Evolutionary conservation across 2,113 vertebrate species (phyloP).

Genomic region (Tachycineta bicolor): DNA sequence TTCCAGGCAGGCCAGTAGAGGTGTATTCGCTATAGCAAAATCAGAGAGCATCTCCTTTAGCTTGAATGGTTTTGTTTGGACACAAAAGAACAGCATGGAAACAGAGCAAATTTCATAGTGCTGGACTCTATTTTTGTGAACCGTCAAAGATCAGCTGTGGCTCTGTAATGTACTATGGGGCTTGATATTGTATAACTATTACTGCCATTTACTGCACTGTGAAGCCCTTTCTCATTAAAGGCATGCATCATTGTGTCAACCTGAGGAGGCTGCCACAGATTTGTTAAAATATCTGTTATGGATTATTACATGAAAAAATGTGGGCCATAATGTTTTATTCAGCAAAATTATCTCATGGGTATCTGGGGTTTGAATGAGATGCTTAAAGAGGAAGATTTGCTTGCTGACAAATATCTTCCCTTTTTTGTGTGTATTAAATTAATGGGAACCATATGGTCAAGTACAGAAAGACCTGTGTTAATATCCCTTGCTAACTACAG

Average conservation of each 20-base stretch:
- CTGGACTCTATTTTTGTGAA: background rate
- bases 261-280: background rate
- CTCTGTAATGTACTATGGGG: background rate
- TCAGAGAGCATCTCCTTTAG: background rate
- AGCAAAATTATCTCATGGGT: background rate
- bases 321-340: slow-evolving; percentile 4
- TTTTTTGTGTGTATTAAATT: slow-evolving; percentile 20
- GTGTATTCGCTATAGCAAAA: background rate
- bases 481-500: slow-evolving; percentile 25
- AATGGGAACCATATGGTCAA: slow-evolving; percentile 50
- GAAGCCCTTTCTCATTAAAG: background rate
- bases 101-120: background rate
- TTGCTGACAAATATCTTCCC: slow-evolving; percentile 14
- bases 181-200: background rate
- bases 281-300: background rate
- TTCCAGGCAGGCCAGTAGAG: background rate
- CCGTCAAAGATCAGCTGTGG: background rate
- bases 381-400: slow-evolving; percentile 19
- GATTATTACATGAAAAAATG: background rate
- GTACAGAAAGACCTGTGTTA: background rate
- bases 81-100: background rate
- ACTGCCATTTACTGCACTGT: background rate
- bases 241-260: background rate
- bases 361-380: background rate
- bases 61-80: background rate